phyloP scores from a whole-genome alignment of 2,113 vertebrate genomes.

The Coregonus clupeaformis region DNA sequence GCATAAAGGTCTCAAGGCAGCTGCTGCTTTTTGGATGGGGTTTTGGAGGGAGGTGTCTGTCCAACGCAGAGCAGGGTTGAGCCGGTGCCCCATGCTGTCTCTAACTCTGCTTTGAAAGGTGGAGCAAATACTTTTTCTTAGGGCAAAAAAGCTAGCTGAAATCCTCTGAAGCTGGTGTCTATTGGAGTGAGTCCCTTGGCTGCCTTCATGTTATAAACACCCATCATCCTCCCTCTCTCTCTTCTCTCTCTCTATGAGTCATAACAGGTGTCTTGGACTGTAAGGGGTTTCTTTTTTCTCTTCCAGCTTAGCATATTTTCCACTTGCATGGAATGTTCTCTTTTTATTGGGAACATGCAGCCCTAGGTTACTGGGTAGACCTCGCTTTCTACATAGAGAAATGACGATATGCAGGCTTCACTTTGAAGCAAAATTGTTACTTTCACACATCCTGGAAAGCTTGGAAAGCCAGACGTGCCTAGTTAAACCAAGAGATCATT shows the following conservation, averaged over 20 bases:
- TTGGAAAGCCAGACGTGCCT: slow-evolving; percentile 59
- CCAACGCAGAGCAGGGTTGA: slow-evolving; percentile 37
- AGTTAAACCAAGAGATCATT: slow-evolving; percentile 51
- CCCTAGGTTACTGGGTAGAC: slow-evolving; percentile 48
- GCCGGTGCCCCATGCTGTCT: background rate
- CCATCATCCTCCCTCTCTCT: slow-evolving; percentile 18
- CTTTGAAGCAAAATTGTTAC: slow-evolving; percentile 69
- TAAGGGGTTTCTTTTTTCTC: slow-evolving; percentile 40
- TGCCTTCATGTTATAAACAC: slow-evolving; percentile 72
- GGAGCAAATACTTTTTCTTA: slow-evolving; percentile 66
- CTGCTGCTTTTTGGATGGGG: slow-evolving; percentile 69
- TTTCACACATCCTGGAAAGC: slow-evolving; percentile 65
- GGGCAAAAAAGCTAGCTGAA: slow-evolving; percentile 22
- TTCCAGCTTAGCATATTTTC: slow-evolving; percentile 66
- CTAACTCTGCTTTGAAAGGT: slow-evolving; percentile 62
- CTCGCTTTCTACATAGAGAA: slow-evolving; percentile 49
- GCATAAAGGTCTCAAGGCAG: slow-evolving; percentile 70
- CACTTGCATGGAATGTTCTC: slow-evolving; percentile 65
- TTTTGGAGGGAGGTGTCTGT: slow-evolving; percentile 61
- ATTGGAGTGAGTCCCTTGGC: slow-evolving; percentile 66
- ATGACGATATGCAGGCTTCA: slow-evolving; percentile 60
- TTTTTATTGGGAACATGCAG: slow-evolving; percentile 55
- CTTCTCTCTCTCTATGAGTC: slow-evolving; percentile 62
- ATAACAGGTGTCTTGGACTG: slow-evolving; percentile 67
- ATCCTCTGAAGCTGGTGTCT: slow-evolving; percentile 66